Percentiles rank a stretch among this genome's conserved stretches.
Evolutionary conservation across 2,113 vertebrate species (phyloP).

Genomic region (Gambusia affinis): DNA sequence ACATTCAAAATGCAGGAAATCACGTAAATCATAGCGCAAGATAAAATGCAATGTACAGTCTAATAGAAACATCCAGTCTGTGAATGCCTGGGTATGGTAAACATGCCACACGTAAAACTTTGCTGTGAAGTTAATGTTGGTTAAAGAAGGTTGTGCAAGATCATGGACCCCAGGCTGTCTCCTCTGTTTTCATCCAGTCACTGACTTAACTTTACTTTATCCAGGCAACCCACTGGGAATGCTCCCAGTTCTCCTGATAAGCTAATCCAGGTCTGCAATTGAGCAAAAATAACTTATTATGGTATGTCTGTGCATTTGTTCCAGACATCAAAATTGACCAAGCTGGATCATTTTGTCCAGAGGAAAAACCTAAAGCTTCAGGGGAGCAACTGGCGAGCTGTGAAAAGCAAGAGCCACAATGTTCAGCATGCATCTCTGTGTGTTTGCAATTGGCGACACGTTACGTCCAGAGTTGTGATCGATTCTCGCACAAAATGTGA

Average conservation of each 20-base stretch:
- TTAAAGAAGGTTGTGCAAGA: neutral
- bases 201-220: neutral
- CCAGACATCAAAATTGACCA: slow-evolving; percentile 35
- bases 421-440: slow-evolving; percentile 34
- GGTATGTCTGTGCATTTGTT: neutral
- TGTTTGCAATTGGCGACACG: slow-evolving; percentile 37
- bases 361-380: slow-evolving; percentile 23
- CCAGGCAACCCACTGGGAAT: too few species aligned
- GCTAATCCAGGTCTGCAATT: neutral
- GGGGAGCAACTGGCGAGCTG: slow-evolving; percentile 37
- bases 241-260: too few species aligned
- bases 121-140: neutral
- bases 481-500: slow-evolving; percentile 30
- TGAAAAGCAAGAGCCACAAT: slow-evolving; percentile 43
- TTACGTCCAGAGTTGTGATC: slow-evolving; percentile 27
- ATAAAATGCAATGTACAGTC: neutral
- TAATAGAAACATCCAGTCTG: neutral
- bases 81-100: neutral
- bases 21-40: neutral
- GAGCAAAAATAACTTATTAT: neutral
- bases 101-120: neutral
- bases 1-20: neutral
- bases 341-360: slow-evolving; percentile 16
- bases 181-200: neutral
- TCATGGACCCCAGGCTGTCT: neutral